phyloP scores from a whole-genome alignment of 2,797 vertebrate genomes.

The Lutjanus campechanus region DNA sequence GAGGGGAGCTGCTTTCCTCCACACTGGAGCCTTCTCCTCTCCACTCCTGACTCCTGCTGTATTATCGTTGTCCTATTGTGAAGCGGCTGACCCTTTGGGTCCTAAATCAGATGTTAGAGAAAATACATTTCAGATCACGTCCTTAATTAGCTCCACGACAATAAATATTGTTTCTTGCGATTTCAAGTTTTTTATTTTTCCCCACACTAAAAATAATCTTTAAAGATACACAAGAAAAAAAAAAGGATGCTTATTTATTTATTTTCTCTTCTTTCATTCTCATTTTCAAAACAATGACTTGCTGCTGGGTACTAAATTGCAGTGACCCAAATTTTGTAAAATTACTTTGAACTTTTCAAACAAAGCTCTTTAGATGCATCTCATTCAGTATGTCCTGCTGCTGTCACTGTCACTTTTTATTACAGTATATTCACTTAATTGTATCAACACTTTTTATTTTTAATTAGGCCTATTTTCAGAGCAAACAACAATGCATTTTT shows the following conservation, averaged over 20 bases:
- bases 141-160: conserved; percentile 77
- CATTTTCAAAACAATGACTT: conserved; percentile 71
- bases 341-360: conserved; percentile 83
- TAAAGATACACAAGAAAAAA: conserved; percentile 58
- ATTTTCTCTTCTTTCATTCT: conserved; percentile 54
- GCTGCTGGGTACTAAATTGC: conserved; percentile 75
- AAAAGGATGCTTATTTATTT: conserved; percentile 64
- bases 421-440: conserved; percentile 70
- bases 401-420: conserved; percentile 50
- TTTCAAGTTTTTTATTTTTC: conserved; percentile 68
- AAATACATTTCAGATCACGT: conserved; percentile 74
- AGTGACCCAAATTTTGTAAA: conserved; percentile 80
- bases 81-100: conserved; percentile 77
- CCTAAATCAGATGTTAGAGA: conserved; percentile 63
- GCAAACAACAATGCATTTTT: conserved; percentile 44
- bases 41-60: conserved; percentile 72
- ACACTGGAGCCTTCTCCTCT: conserved; percentile 67
- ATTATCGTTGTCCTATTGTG: conserved; percentile 76
- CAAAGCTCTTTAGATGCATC: conserved; percentile 66
- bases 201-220: conserved; percentile 57
- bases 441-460: conserved; percentile 74
- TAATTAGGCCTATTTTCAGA: conserved; percentile 66
- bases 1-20: conserved; percentile 74
- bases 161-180: conserved; percentile 71
- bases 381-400: conserved; percentile 44